Evolutionary conservation across 1,140 invertebrate species (phyloP), one percentile per base, ranked within the genome.

Genomic region (Bombus confusus): DNA sequence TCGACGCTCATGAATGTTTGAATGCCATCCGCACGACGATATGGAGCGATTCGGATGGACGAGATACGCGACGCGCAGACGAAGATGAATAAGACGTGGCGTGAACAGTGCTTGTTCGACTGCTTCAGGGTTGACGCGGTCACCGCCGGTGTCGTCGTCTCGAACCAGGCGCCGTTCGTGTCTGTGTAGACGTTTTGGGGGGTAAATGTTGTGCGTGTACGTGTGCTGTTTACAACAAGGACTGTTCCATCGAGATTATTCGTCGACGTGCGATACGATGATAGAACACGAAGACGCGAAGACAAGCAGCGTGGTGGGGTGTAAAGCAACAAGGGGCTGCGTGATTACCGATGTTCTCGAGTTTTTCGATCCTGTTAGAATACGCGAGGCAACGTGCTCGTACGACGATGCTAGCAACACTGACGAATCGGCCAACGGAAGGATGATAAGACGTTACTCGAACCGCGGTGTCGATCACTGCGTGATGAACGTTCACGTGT

Each of bases 221-320:
- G 73, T 77, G 87, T 86, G 76, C 84, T 89, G 87, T 88, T 89
- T 89, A 88, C 88, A 85, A 88, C 80, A 41, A 22, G 25, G 37
- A 75, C 66, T 52, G 73, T 57, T 72, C 72, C 69, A 64, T 22
- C 64, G n/a, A 64, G 57, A 25, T 66, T 59, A 43, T 43, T 79
- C 72, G 43, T 57, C 66, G 28, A 59, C 37, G 86, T 71, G n/a
- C 41, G 41, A 37, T 87, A 80, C 73, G 87, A 47, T 77, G 87
- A 39, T 69, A 64, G 68, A 37, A 47, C 64, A 69, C 76, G 71
- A 31, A 37, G 43, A 83, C 37, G 74, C 68, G 66, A 74, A 52
- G 39, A 79, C 25, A 39, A 77, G 2, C 0, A 59, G 47, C 52
- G 52, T 10, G 74, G 34, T 37, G 69, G 47, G 73, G 66, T 72